Conservation (phyloP, 2,888 invertebrate species). For the Megaustenia siamemsis region DNA sequence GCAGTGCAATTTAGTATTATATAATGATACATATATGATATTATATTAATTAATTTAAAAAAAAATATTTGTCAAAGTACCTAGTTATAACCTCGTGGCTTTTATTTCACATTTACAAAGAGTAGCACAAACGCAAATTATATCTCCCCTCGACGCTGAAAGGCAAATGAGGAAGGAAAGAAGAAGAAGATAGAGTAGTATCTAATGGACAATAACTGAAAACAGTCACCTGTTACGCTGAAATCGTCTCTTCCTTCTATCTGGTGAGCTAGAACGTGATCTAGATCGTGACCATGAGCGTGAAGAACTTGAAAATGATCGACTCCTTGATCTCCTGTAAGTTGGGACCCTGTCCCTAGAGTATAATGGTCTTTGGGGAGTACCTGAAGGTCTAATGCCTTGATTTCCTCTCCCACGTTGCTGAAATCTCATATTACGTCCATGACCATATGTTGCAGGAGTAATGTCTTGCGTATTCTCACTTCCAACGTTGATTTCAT, state of each 20-base stretch:
- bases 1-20: too few species aligned
- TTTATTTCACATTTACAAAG: too few species aligned
- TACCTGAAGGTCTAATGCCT: conserved; percentile 22
- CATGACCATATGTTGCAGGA: conserved; percentile 34
- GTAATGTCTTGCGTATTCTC: neutral
- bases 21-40: too few species aligned
- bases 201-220: too few species aligned
- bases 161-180: too few species aligned
- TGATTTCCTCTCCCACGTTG: conserved; percentile 24
- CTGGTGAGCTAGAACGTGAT: conserved; percentile 61
- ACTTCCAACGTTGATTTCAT: conserved; percentile 5
- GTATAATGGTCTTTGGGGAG: conserved; percentile 56
- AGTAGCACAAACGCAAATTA: too few species aligned
- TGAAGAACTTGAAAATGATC: conserved; percentile 76
- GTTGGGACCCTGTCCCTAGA: conserved; percentile 65
- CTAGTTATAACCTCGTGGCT: too few species aligned
- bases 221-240: conserved; percentile 47
- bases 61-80: too few species aligned
- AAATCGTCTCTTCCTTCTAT: conserved; percentile 56
- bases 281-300: conserved; percentile 62
- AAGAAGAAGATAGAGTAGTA: too few species aligned
- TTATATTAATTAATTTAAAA: too few species aligned
- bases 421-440: conserved; percentile 26
- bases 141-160: too few species aligned
- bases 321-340: conserved; percentile 61